Conservation (phyloP, 2,888 invertebrate species). For the Drosophila flavopinicola region DNA sequence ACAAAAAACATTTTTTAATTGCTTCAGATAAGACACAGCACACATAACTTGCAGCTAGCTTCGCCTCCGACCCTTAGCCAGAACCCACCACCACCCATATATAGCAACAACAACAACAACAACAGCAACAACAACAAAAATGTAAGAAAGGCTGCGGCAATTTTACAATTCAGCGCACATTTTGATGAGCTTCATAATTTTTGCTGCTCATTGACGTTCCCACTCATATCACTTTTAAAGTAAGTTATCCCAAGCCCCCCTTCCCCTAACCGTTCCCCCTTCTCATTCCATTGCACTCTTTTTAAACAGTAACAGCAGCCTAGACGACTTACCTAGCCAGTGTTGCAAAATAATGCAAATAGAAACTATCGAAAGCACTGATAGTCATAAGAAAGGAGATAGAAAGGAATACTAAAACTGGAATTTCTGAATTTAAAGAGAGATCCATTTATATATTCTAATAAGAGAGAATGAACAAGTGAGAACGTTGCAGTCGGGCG, state of each 20-base stretch:
- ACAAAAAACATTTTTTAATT: conserved; percentile 78
- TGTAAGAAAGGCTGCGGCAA: conserved; percentile 59
- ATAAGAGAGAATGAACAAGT: too few relatives aligned
- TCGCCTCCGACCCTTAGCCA: conserved; percentile 4
- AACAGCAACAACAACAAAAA: conserved; percentile 5
- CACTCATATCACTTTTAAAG: conserved; percentile 53
- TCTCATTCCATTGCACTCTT: conserved; percentile 2
- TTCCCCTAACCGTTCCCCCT: background rate
- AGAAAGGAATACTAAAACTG: too few relatives aligned
- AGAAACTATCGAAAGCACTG: too few relatives aligned
- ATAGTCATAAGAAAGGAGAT: too few relatives aligned
- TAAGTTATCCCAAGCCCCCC: conserved; percentile 16
- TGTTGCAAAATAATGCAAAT: too few relatives aligned
- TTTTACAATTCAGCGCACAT: conserved; percentile 82
- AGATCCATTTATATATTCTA: too few relatives aligned
- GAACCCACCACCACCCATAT: conserved; percentile 1
- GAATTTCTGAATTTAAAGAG: too few relatives aligned
- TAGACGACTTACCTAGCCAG: conserved; percentile 24
- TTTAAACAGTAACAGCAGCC: conserved; percentile 9
- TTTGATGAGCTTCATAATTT: conserved; percentile 77
- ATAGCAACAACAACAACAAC: conserved; percentile 7
- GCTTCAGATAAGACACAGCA: conserved; percentile 80
- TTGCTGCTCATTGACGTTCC: conserved; percentile 73
- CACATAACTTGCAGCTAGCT: conserved; percentile 56
- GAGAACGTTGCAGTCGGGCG: too few relatives aligned